Percentiles rank a stretch among this genome's conserved stretches.
These are phyloP conservation scores for Harpagoxenus sublaevis DNA, from an alignment of 2,888 invertebrate species.

Conservation along the genomic window DNA sequence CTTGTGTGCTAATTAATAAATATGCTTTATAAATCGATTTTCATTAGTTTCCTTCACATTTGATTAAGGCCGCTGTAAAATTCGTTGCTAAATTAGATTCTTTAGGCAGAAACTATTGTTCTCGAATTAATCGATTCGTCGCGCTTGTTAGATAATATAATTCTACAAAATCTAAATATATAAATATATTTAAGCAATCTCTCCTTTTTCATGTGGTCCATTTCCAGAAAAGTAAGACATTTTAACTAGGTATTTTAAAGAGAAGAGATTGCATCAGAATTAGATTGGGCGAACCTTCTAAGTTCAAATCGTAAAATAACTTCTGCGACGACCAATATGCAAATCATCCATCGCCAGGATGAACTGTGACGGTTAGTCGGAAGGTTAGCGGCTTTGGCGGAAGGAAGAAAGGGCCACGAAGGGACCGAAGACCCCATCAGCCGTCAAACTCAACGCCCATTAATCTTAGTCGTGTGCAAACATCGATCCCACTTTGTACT, in stretches of 20 bases:
- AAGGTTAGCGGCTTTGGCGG: conserved; percentile 27
- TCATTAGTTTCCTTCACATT: background rate
- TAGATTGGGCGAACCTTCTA: background rate
- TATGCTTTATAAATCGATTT: conserved; percentile 31
- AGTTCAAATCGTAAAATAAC: conserved; percentile 47
- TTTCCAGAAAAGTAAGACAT: background rate
- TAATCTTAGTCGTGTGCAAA: conserved; percentile 78
- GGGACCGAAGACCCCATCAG: conserved; percentile 71
- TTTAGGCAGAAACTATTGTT: background rate
- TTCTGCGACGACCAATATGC: conserved; percentile 43
- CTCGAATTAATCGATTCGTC: background rate
- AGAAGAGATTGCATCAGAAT: background rate
- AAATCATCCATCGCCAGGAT: conserved; percentile 54
- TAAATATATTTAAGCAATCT: background rate
- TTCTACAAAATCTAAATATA: background rate
- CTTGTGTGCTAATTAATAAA: conserved; percentile 25
- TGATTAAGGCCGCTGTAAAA: background rate
- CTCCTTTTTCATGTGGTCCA: background rate
- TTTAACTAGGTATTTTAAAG: background rate
- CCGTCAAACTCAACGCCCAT: conserved; percentile 75
- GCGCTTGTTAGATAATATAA: background rate
- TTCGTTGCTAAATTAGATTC: background rate
- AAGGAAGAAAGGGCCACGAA: conserved; percentile 39
- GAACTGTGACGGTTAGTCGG: conserved; percentile 40
- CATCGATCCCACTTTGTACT: conserved; percentile 73